phyloP scores from a whole-genome alignment of 2,888 invertebrate species.

The Chymomyza caudatula region DNA sequence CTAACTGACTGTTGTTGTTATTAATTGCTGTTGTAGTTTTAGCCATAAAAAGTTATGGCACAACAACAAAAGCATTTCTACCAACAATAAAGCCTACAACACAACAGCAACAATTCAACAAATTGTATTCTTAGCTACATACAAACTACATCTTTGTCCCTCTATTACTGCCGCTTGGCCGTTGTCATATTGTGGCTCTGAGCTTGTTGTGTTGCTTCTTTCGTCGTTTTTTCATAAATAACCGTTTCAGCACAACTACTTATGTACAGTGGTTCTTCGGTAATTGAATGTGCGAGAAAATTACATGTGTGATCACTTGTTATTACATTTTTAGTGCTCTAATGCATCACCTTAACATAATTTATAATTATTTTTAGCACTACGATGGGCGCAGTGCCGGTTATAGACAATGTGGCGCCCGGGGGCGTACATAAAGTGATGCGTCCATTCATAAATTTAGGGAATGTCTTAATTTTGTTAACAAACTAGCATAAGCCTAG shows the following conservation, averaged over 20 bases:
- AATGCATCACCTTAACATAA: neutral
- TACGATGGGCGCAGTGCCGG: neutral
- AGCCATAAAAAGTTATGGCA: slow-evolving; percentile 40
- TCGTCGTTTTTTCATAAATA: neutral
- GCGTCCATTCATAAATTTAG: no score
- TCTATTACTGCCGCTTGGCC: neutral
- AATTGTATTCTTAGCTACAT: neutral
- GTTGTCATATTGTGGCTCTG: neutral
- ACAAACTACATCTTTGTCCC: neutral
- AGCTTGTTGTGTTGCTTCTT: neutral
- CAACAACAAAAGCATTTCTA: neutral
- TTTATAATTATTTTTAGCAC: neutral
- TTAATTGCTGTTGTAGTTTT: slow-evolving; percentile 29
- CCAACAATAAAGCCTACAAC: neutral
- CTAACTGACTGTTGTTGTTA: slow-evolving; percentile 9
- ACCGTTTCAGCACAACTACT: neutral
- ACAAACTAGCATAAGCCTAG: no score
- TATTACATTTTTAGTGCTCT: neutral
- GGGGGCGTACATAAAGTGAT: no score
- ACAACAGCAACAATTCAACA: neutral
- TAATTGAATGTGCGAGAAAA: neutral
- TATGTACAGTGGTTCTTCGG: neutral
- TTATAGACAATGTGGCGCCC: no score
- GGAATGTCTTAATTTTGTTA: no score
- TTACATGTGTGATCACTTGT: neutral